Percentiles rank a stretch among this genome's conserved stretches.
Conservation (phyloP, 2,888 invertebrate genomes). For the Theretra japonica region DNA sequence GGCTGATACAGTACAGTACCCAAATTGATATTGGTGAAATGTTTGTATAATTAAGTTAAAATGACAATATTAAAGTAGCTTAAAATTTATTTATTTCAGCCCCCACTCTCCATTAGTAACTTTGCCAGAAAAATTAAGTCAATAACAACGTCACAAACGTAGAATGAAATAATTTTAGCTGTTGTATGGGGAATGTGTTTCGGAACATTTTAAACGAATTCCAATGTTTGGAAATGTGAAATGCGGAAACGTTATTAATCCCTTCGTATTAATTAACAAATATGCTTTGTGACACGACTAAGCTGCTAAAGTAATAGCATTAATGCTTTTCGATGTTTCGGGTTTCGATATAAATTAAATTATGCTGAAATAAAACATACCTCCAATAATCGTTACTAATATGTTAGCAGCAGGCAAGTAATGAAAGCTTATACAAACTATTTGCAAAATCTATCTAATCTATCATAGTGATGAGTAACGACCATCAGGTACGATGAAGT, state of each 20-base stretch:
- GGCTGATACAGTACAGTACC: too few species aligned
- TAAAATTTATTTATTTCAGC: too few species aligned
- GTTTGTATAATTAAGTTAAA: too few species aligned
- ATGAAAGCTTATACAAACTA: too few species aligned
- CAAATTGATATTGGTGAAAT: too few species aligned
- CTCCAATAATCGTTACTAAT: too few species aligned
- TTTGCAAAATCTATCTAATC: too few species aligned
- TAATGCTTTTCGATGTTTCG: background rate
- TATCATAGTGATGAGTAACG: too few species aligned
- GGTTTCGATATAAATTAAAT: background rate
- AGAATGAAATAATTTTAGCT: constrained; percentile 47
- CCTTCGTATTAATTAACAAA: constrained; percentile 45
- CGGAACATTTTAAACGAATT: constrained; percentile 56
- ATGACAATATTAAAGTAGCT: too few species aligned
- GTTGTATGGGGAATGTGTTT: constrained; percentile 45
- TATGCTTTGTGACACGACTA: constrained; percentile 40
- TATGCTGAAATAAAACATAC: background rate
- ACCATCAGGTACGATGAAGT: too few species aligned
- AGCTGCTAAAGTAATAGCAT: constrained; percentile 28
- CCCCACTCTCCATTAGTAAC: too few species aligned
- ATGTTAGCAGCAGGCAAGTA: too few species aligned
- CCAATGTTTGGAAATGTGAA: constrained; percentile 53
- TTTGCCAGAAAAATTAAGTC: constrained; percentile 39
- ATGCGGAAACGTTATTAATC: constrained; percentile 52
- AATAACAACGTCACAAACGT: constrained; percentile 42